Evolutionary conservation across 2,797 vertebrate species (phyloP).

Genomic region (Falco novaeseelandiae): DNA sequence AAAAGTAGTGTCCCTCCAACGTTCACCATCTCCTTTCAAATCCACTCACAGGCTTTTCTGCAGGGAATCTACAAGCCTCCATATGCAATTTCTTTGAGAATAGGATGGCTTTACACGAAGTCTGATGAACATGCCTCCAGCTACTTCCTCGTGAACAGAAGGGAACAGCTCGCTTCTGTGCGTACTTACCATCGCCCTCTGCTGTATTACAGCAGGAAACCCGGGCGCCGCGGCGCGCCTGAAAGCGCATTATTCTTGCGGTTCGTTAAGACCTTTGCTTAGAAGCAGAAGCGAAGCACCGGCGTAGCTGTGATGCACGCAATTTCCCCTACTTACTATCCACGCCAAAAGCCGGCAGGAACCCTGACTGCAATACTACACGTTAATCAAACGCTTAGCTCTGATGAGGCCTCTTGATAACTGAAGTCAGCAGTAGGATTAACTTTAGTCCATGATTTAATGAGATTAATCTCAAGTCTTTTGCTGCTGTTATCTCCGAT

Average conservation of each 20-base stretch:
- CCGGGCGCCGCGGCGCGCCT: neutral
- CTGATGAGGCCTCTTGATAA: neutral
- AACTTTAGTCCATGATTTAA: neutral
- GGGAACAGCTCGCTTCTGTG: neutral
- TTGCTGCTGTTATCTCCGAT: neutral
- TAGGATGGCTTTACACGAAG: neutral
- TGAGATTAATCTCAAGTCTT: neutral
- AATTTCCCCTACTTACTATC: neutral
- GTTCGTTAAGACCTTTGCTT: neutral
- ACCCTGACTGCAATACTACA: neutral
- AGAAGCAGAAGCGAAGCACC: neutral
- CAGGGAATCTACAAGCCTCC: neutral
- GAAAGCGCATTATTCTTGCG: too few relatives aligned
- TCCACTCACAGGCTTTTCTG: neutral
- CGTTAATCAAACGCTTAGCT: neutral
- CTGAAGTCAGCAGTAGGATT: neutral
- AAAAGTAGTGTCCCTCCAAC: neutral
- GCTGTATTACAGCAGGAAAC: neutral
- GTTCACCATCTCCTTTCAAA: neutral
- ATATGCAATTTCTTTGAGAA: neutral
- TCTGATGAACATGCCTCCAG: neutral
- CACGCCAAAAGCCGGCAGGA: neutral
- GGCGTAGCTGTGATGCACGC: rapidly evolving
- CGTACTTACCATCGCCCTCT: neutral
- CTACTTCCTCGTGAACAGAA: neutral